These are phyloP conservation scores for Cololabis saira DNA, from an alignment of 2,113 vertebrate genomes.

Conservation along the genomic window DNA sequence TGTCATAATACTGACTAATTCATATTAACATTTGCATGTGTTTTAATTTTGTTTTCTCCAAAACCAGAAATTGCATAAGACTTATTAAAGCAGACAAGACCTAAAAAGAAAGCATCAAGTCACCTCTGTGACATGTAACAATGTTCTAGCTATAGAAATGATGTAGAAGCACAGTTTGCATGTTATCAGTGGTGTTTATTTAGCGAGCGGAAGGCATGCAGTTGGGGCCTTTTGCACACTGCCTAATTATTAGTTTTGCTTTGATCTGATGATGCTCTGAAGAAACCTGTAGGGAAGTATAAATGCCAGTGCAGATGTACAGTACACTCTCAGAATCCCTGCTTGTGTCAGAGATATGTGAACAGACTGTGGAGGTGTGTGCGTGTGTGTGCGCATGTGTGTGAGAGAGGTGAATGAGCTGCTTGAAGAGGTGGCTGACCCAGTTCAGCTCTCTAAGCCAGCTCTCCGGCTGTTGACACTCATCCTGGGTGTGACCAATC, in stretches of 20 bases:
- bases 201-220: constrained; percentile 17
- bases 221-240: constrained; percentile 28
- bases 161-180: constrained; percentile 11
- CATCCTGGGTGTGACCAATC: constrained; percentile 58
- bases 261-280: constrained; percentile 56
- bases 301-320: constrained; percentile 39
- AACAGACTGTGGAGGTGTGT: constrained; percentile 29
- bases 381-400: not conserved
- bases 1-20: no score
- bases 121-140: not conserved
- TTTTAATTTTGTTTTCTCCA: no score
- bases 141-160: constrained; percentile 2
- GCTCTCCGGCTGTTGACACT: constrained; percentile 26
- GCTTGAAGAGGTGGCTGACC: constrained; percentile 61
- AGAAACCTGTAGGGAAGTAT: constrained; percentile 42
- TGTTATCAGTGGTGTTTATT: constrained; percentile 20
- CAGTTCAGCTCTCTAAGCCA: constrained; percentile 61
- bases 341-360: constrained; percentile 34
- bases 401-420: constrained; percentile 35
- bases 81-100: not conserved
- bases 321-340: constrained; percentile 30
- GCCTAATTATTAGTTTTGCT: constrained; percentile 63
- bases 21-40: no score
- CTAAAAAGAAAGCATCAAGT: not conserved
- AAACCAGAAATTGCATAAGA: no score